These are phyloP conservation scores for Cryptocephalus primarius DNA, from an alignment of 2,888 invertebrate genomes.

Conservation along the genomic window DNA sequence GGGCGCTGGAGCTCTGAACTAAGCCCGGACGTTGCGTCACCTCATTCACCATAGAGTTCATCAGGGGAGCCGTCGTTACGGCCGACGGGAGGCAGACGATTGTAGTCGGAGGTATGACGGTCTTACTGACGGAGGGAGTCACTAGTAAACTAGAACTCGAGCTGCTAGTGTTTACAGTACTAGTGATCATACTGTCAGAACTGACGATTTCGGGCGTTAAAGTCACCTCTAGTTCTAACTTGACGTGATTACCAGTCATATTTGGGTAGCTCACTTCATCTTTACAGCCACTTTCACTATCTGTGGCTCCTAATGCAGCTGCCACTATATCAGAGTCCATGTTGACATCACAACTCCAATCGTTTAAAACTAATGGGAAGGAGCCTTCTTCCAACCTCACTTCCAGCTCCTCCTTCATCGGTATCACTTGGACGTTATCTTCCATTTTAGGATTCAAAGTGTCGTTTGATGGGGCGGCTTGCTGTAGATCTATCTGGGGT, in stretches of 20 bases:
- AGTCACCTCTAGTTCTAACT: constrained; percentile 48
- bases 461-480: constrained; percentile 3
- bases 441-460: constrained; percentile 10
- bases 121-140: constrained; percentile 13
- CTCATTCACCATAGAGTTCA: constrained; percentile 23
- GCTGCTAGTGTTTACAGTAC: constrained; percentile 37
- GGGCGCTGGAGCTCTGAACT: constrained; percentile 39
- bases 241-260: constrained; percentile 34
- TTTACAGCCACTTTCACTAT: constrained; percentile 8
- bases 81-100: constrained; percentile 41
- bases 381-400: constrained; percentile 42
- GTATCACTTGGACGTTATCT: constrained; percentile 38
- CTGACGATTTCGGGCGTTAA: constrained; percentile 50
- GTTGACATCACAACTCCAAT: constrained; percentile 37
- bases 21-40: constrained; percentile 24
- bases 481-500: constrained; percentile 31
- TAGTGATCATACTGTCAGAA: constrained; percentile 40
- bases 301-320: constrained; percentile 35
- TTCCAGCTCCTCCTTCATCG: constrained; percentile 49
- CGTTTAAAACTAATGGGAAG: constrained; percentile 37
- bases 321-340: constrained; percentile 41
- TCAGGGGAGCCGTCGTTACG: constrained; percentile 27
- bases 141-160: constrained; percentile 8
- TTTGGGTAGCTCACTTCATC: constrained; percentile 8
- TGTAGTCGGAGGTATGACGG: constrained; percentile 42